Base-by-base conservation (phyloP, 1,140 invertebrate species). In the Zelostemma sp. region DNA sequence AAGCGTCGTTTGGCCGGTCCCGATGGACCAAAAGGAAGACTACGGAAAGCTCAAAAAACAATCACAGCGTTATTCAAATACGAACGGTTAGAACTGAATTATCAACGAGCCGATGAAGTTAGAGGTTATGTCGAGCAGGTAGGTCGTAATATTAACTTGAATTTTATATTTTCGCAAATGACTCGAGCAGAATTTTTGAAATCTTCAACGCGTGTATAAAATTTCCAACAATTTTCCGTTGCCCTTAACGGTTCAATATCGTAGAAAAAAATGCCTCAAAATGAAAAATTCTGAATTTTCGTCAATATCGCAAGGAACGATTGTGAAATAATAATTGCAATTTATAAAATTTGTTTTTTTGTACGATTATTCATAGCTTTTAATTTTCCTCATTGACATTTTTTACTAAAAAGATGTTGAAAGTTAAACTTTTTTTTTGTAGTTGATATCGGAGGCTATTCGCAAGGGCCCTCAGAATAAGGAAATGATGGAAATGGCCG, bases 371-470 rank as follows among this genome's bases (percentile, higher is more conserved):
- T n/a, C n/a, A n/a, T n/a, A n/a, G n/a, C n/a, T n/a, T n/a, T n/a
- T n/a, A n/a, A n/a, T n/a, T n/a, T n/a, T n/a, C n/a, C n/a, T n/a
- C n/a, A n/a, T n/a, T n/a, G n/a, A n/a, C n/a, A n/a, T n/a, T n/a
- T n/a, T n/a, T n/a, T n/a, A n/a, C n/a, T n/a, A n/a, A n/a, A n/a
- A n/a, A n/a, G n/a, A n/a, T n/a, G n/a, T n/a, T n/a, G n/a, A n/a
- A n/a, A n/a, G n/a, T n/a, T n/a, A 53, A 25, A 25, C 21, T 4
- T 25, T 25, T 8, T 56, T 54, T 74, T 81, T 89, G n/a, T 79
- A 96, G 95, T 86, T 98, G 15, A 96, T 98, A 79, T 92, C 92
- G 2, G 93, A 96, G 84, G 95, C 95, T 12, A 90, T 97, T 28
- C 88, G 91, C 8, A 86, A 96, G 90, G 96, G 96, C 8, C 93